A percentile compares a stretch with the other conserved stretches of the same genome.
phyloP scores from a whole-genome alignment of 2,888 invertebrate genomes.

The Xylophagus ater region DNA sequence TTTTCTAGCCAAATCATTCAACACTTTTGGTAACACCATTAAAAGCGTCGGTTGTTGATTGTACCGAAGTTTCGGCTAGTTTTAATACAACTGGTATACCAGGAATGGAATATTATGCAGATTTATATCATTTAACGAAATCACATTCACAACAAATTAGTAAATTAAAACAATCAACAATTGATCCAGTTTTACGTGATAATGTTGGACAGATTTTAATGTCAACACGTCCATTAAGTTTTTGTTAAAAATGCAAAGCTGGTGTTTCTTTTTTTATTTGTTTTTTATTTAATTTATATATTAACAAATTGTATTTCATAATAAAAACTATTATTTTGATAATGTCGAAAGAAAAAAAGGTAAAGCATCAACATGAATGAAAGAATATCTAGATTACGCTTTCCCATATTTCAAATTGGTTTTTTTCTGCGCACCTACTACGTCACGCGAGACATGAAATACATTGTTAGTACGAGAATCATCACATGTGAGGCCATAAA shows the following conservation, averaged over 20 bases:
- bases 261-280: too few species aligned
- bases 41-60: conserved; percentile 54
- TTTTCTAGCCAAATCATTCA: conserved; percentile 32
- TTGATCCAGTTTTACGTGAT: conserved; percentile 34
- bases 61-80: conserved; percentile 63
- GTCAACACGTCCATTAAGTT: conserved; percentile 36
- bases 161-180: conserved; percentile 29
- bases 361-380: too few species aligned
- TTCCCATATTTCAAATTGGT: too few species aligned
- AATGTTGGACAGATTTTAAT: conserved; percentile 34
- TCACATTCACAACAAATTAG: conserved; percentile 41
- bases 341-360: too few species aligned
- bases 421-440: too few species aligned
- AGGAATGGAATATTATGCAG: conserved; percentile 52
- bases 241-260: conserved; percentile 29
- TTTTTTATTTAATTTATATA: too few species aligned
- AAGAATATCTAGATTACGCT: too few species aligned
- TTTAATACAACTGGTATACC: conserved; percentile 44
- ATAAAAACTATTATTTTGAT: too few species aligned
- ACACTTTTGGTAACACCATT: conserved; percentile 53
- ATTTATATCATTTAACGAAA: conserved; percentile 58
- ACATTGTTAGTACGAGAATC: too few species aligned
- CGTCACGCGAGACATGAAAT: too few species aligned
- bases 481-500: too few species aligned
- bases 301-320: too few species aligned